phyloP scores from a whole-genome alignment of 1,140 invertebrate species.

The Pollicipes pollicipes region DNA sequence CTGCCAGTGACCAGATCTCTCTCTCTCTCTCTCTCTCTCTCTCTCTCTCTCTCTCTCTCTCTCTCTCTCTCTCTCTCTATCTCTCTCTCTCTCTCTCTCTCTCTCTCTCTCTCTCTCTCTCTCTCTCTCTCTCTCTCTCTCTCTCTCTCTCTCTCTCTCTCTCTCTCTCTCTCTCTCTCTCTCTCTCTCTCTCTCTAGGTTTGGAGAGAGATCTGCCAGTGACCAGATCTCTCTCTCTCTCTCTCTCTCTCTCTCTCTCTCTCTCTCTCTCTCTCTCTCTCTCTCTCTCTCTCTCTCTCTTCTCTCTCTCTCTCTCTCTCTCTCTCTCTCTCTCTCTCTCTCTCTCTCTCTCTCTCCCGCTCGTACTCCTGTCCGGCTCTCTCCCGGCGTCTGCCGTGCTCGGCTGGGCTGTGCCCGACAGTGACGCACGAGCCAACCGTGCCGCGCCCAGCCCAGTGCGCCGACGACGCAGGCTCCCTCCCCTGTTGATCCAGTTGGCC shows the following conservation, averaged over 20 bases:
- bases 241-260: conserved; percentile 9
- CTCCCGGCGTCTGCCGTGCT: no score
- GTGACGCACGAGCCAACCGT: no score
- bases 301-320: conserved; percentile 6
- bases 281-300: conserved; percentile 7
- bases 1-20: no score
- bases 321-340: conserved; percentile 7
- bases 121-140: conserved; percentile 9
- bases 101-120: conserved; percentile 6
- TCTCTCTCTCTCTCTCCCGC: conserved; percentile 9
- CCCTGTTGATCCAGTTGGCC: no score
- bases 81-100: conserved; percentile 6
- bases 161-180: conserved; percentile 7
- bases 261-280: conserved; percentile 8
- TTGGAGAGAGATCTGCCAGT: no score
- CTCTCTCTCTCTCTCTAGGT: no score
- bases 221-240: conserved; percentile 8
- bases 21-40: conserved; percentile 9
- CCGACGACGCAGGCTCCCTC: no score
- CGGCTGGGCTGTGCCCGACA: no score
- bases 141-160: conserved; percentile 10
- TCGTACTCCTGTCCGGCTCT: conserved; percentile 4
- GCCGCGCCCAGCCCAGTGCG: no score
- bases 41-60: conserved; percentile 9
- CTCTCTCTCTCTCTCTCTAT: conserved; percentile 6